These are phyloP conservation scores for Sinocyclocheilus anophthalmus DNA, from an alignment of 2,113 vertebrate genomes.

Conservation along the genomic window DNA sequence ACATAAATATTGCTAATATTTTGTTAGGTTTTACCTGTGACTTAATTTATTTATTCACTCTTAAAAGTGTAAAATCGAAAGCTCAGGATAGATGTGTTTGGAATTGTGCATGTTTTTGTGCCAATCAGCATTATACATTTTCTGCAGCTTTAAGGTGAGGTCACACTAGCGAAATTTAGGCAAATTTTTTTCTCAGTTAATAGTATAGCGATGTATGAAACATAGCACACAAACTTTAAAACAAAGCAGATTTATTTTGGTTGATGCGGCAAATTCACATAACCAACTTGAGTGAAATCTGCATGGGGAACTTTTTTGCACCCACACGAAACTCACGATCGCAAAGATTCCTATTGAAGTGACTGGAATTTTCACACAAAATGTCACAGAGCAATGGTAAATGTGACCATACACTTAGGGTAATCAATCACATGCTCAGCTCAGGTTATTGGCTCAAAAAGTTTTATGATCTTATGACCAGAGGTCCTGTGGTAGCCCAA, in stretches of 20 bases:
- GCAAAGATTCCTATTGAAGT: too few species aligned
- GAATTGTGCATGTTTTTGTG: neutral
- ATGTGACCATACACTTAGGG: too few species aligned
- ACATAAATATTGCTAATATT: neutral
- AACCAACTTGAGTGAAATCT: too few species aligned
- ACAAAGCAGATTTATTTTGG: too few species aligned
- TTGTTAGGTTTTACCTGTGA: neutral
- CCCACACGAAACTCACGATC: too few species aligned
- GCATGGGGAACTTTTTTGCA: too few species aligned
- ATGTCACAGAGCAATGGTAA: too few species aligned
- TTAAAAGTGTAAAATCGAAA: neutral
- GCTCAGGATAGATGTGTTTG: neutral
- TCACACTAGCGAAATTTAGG: neutral
- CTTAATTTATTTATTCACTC: neutral
- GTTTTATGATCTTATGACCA: neutral
- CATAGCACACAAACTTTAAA: too few species aligned
- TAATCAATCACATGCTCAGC: neutral
- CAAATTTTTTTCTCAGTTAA: too few species aligned
- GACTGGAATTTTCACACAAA: too few species aligned
- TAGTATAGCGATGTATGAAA: too few species aligned
- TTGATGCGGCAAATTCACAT: too few species aligned
- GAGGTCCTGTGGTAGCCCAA: neutral
- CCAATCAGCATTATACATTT: neutral
- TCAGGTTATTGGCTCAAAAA: neutral
- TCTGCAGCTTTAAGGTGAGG: neutral